These are phyloP conservation scores for Chaetorhynchus papuensis DNA, from an alignment of 2,113 vertebrate genomes.

Conservation along the genomic window DNA sequence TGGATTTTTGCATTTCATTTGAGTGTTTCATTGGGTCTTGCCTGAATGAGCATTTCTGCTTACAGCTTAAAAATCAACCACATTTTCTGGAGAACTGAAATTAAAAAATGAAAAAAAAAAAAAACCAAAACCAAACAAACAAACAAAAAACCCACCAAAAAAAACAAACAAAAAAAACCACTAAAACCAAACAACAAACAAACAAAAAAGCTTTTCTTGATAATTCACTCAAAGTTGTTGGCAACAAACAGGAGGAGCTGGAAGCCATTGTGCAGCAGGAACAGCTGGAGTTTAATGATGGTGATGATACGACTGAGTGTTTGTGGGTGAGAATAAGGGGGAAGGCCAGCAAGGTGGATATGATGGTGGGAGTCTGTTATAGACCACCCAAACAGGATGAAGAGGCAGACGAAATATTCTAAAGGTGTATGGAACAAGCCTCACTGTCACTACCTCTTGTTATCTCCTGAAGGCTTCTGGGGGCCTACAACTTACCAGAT, in stretches of 20 bases:
- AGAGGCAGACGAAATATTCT: neutral
- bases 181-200: neutral
- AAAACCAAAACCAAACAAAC: neutral
- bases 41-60: neutral
- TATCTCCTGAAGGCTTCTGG: neutral
- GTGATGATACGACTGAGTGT: neutral
- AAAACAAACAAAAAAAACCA: neutral
- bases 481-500: neutral
- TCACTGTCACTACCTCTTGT: neutral
- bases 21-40: neutral
- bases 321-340: neutral
- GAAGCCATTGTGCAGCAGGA: neutral
- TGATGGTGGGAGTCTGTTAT: neutral
- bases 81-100: neutral
- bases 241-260: neutral
- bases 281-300: neutral
- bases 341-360: neutral
- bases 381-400: neutral
- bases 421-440: neutral
- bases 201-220: neutral
- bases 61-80: neutral
- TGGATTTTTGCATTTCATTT: neutral
- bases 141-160: neutral
- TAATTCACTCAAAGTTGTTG: neutral
- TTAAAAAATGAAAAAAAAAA: neutral